Evolutionary conservation across 2,797 vertebrate species (phyloP), one percentile per base, ranked within the genome.

Genomic region (Syngnathus rostellatus): DNA sequence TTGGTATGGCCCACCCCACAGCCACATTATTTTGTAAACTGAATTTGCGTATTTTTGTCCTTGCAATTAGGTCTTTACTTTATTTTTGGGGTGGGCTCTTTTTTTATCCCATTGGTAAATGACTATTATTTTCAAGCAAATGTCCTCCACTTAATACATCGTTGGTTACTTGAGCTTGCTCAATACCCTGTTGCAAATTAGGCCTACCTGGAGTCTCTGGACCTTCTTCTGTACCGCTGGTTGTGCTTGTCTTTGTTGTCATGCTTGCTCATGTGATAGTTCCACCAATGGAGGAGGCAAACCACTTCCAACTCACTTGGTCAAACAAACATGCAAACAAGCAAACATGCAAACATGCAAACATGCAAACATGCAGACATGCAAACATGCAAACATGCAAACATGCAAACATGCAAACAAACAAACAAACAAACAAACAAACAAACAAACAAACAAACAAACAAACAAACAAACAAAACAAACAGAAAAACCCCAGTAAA

Each of bases 161-260:
- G 46, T 43, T 45, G 19, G 1, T 74, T 73, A 66, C 48, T 63
- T 63, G 62, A 16, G 72, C 72, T 78, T 67, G 63, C 73, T 69
- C 72, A 65, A 68, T 71, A 80, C 68, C 43, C 21, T 68, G 68
- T 68, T 71, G 65, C 65, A 68, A 17, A 60, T 72, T 67, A 79
- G 64, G 68, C 31, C 31, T 31, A 31, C 31, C 31, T 31, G 31
- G 31, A 31, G 31, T 31, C 31, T 4, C 31, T 31, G 11, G 21
- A 43, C 14, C 60, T 25, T 45, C 25, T 40, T 41, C 60, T 43
- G 40, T 21, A 62, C 40, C 45, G 40, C 43, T 25, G 21, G 21
- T 8, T 62, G 60, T 45, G 23, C 60, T 62, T 62, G 57, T 17
- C 19, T 59, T 19, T 39, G 57, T 39, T 59, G 60, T 21, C 60